Percentiles rank a stretch among this genome's conserved stretches.
Evolutionary conservation across 2,888 invertebrate species (phyloP).

Genomic region (Unio delphinus): DNA sequence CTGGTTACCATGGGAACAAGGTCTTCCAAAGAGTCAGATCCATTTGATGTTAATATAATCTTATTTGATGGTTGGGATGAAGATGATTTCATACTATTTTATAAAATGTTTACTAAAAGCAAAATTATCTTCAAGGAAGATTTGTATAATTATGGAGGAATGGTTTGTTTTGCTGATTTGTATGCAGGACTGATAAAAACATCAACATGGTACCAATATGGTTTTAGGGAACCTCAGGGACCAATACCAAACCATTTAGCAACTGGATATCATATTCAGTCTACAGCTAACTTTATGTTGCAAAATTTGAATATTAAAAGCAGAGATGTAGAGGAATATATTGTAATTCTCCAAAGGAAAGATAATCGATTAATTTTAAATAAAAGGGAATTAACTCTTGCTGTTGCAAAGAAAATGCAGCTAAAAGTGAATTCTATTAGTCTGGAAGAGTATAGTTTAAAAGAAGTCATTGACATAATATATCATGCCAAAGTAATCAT

Average conservation of each 20-base stretch:
- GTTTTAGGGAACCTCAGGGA: constrained; percentile 72
- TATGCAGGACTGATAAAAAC: constrained; percentile 69
- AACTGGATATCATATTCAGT: constrained; percentile 38
- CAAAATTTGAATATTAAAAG: constrained; percentile 19
- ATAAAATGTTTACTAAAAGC: constrained; percentile 63
- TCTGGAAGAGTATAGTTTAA: constrained; percentile 56
- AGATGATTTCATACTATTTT: constrained; percentile 63
- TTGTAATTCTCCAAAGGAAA: constrained; percentile 67
- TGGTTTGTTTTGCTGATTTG: constrained; percentile 70
- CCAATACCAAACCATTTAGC: constrained; percentile 55
- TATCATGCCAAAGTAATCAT: constrained; percentile 62
- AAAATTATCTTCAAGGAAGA: constrained; percentile 45
- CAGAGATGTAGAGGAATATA: constrained; percentile 24
- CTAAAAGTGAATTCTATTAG: constrained; percentile 58
- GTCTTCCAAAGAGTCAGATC: neutral
- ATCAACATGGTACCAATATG: constrained; percentile 74
- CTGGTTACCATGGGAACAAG: constrained; percentile 34
- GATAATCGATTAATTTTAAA: constrained; percentile 73
- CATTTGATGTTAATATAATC: constrained; percentile 53
- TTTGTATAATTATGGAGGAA: constrained; percentile 27
- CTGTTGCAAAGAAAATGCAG: constrained; percentile 45
- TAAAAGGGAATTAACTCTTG: constrained; percentile 68
- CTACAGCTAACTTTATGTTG: constrained; percentile 31
- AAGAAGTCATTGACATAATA: constrained; percentile 58
- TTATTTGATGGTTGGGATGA: constrained; percentile 63